These are phyloP conservation scores for Psettodes erumei DNA, from an alignment of 2,113 vertebrate species.

Conservation along the genomic window DNA sequence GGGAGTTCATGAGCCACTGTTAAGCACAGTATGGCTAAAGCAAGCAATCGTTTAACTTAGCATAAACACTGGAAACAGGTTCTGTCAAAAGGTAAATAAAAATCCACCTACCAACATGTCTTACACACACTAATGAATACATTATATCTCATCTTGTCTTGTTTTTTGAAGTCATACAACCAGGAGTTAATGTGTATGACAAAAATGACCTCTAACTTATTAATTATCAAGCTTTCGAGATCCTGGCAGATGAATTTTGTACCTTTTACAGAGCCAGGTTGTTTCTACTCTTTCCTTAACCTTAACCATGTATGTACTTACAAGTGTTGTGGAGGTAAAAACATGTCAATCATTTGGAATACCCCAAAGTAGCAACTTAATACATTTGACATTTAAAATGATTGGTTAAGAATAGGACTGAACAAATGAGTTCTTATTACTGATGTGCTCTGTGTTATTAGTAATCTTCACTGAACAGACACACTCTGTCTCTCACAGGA, in stretches of 20 bases:
- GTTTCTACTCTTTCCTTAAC: not conserved
- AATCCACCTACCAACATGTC: too few species aligned
- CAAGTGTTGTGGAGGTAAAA: not conserved
- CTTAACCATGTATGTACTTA: not conserved
- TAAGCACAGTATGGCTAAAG: not conserved
- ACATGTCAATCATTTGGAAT: not conserved
- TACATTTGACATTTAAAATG: not conserved
- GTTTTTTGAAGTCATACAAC: too few species aligned
- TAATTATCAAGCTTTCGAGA: not conserved
- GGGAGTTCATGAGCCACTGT: not conserved
- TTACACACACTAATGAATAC: too few species aligned
- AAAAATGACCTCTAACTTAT: not conserved
- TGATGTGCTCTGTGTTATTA: not conserved
- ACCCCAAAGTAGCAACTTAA: not conserved
- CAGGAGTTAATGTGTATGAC: too few species aligned
- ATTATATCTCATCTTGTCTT: too few species aligned
- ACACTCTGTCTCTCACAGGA: conserved; percentile 83
- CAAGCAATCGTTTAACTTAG: not conserved
- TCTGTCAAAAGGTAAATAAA: not conserved
- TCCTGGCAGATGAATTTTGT: not conserved
- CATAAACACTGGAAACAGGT: not conserved
- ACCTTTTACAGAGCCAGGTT: not conserved
- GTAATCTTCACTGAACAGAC: not conserved
- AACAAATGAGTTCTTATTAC: not conserved
- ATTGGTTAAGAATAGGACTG: not conserved